These are phyloP conservation scores for Drosophila ironensis DNA, from an alignment of 1,140 invertebrate species.

Conservation along the genomic window DNA sequence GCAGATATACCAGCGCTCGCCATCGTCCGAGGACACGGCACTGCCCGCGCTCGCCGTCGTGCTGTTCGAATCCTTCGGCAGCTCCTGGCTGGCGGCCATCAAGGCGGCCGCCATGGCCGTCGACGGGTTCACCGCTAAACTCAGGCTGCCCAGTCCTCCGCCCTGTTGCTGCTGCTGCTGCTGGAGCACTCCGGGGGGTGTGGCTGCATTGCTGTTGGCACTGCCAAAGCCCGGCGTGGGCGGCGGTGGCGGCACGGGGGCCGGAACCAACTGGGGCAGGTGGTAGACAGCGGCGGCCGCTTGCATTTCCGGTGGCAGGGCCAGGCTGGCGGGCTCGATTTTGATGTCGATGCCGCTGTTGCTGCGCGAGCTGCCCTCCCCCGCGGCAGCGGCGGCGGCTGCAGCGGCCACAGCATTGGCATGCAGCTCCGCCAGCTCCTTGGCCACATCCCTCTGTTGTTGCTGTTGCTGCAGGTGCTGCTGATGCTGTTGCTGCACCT, in stretches of 20 bases:
- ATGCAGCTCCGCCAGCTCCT: conserved; percentile 59
- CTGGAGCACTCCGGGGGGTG: conserved; percentile 42
- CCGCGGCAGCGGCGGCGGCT: conserved; percentile 29
- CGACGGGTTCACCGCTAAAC: conserved; percentile 20
- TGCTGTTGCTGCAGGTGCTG: conserved; percentile 41
- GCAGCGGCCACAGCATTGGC: conserved; percentile 52
- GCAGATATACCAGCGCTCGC: conserved; percentile 77
- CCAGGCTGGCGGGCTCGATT: conserved; percentile 53
- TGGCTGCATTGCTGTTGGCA: conserved; percentile 35
- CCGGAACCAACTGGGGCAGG: conserved; percentile 59
- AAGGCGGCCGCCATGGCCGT: conserved; percentile 31
- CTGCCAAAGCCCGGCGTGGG: conserved; percentile 46
- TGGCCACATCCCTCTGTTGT: conserved; percentile 50
- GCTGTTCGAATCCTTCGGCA: conserved; percentile 74
- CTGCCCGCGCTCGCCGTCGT: conserved; percentile 77
- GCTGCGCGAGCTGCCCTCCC: conserved; percentile 36
- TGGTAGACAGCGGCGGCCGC: conserved; percentile 55
- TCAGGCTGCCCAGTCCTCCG: conserved; percentile 12
- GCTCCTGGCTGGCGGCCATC: conserved; percentile 42
- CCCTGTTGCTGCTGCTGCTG: conserved; percentile 31
- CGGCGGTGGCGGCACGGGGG: conserved; percentile 35
- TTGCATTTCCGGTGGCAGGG: conserved; percentile 58
- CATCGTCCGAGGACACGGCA: conserved; percentile 74
- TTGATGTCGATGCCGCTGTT: conserved; percentile 63
- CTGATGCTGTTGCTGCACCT: conserved; percentile 25